Percentiles rank a stretch among this genome's conserved stretches.
These are phyloP conservation scores for Formica selysi DNA, from an alignment of 1,140 invertebrate species.

Conservation along the genomic window DNA sequence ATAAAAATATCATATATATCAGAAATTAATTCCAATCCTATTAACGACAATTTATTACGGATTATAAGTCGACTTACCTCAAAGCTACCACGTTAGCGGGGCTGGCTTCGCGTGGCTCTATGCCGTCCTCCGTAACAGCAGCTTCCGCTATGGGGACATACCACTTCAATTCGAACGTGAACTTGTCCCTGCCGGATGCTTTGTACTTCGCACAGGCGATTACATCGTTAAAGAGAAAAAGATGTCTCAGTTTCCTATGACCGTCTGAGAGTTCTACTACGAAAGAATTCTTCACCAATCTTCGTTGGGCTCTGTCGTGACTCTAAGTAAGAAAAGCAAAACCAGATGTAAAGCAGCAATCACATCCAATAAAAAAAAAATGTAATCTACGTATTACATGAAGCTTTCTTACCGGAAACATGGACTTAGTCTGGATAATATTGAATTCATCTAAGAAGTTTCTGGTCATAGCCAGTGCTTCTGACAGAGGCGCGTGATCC, in stretches of 20 bases:
- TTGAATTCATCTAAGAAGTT: slow-evolving; percentile 96
- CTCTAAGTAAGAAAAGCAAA: slow-evolving; percentile 86
- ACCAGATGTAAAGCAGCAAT: background rate
- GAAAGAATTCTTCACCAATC: slow-evolving; percentile 97
- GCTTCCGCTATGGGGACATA: slow-evolving; percentile 94
- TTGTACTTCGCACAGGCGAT: slow-evolving; percentile 98
- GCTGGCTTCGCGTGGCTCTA: slow-evolving; percentile 90
- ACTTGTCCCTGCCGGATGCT: slow-evolving; percentile 94
- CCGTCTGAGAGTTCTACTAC: slow-evolving; percentile 96
- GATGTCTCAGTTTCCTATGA: slow-evolving; percentile 95
- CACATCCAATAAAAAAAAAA: background rate
- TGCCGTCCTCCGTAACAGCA: slow-evolving; percentile 90
- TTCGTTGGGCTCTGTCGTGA: slow-evolving; percentile 92
- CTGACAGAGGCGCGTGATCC: slow-evolving; percentile 93
- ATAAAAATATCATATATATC: slow-evolving; percentile 2
- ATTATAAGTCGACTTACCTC: slow-evolving; percentile 80
- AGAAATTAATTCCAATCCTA: background rate
- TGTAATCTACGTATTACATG: background rate
- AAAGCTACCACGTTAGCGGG: slow-evolving; percentile 94
- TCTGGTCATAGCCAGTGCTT: slow-evolving; percentile 95
- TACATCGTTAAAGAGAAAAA: slow-evolving; percentile 98
- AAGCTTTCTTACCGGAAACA: slow-evolving; percentile 91
- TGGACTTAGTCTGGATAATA: slow-evolving; percentile 94
- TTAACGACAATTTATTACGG: background rate
- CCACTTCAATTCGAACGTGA: slow-evolving; percentile 97